phyloP scores from a whole-genome alignment of 2,113 vertebrate genomes.

The Cacatua alba region DNA sequence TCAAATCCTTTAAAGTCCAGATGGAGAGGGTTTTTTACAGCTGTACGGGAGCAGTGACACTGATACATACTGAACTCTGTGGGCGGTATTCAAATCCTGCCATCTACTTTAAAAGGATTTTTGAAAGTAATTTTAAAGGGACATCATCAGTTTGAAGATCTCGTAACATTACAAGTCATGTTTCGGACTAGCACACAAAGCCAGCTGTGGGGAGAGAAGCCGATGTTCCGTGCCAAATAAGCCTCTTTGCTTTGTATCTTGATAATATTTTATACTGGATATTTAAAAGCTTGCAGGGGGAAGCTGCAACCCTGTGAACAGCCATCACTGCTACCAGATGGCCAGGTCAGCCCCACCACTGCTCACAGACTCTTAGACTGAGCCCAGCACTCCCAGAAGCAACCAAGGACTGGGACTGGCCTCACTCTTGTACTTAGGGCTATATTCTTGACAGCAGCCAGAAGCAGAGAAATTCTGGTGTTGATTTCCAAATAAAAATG shows the following conservation, averaged over 20 bases:
- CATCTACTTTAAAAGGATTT: conserved; percentile 53
- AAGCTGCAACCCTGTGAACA: not conserved
- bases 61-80: conserved; percentile 51
- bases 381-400: not conserved
- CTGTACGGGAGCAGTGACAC: conserved; percentile 34
- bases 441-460: not conserved
- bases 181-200: not conserved
- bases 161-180: not conserved
- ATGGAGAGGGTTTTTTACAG: conserved; percentile 63
- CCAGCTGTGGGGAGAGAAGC: not conserved
- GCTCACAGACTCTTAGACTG: not conserved
- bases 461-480: not conserved
- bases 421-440: not conserved
- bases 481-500: not conserved
- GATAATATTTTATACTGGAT: not conserved
- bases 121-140: conserved; percentile 50
- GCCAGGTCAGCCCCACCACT: not conserved
- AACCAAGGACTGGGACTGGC: not conserved
- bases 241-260: not conserved
- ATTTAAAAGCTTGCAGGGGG: not conserved
- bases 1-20: conserved; percentile 66
- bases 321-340: not conserved
- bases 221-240: not conserved
- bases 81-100: conserved; percentile 24
- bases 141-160: not conserved